Percentiles rank a stretch among this genome's conserved stretches.
These are phyloP conservation scores for Zosterops borbonicus DNA, from an alignment of 2,113 vertebrate species.

Conservation along the genomic window DNA sequence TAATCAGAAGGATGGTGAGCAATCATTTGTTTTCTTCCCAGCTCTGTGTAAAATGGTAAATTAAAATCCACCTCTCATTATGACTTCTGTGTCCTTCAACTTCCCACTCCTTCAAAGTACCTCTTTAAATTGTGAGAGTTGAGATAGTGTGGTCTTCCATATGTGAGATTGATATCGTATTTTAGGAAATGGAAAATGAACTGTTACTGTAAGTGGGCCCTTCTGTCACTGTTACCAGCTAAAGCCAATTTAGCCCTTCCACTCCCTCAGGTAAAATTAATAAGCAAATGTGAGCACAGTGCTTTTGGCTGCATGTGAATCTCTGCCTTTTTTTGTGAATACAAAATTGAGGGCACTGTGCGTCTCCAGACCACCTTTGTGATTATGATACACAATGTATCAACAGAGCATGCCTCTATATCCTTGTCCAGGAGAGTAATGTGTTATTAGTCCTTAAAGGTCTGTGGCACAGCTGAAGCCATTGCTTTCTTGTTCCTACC, in stretches of 20 bases:
- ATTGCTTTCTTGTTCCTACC: not conserved
- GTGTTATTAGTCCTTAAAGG: not conserved
- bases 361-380: not conserved
- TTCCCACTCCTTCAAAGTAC: not conserved
- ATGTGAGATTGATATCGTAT: not conserved
- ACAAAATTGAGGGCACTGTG: not conserved
- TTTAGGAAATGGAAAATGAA: not conserved
- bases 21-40: not conserved
- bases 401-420: not conserved
- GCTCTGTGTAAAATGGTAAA: not conserved
- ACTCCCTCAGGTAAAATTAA: not conserved
- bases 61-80: not conserved
- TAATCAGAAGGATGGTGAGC: not conserved
- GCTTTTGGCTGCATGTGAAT: not conserved
- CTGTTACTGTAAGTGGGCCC: not conserved
- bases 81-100: not conserved
- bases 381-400: not conserved
- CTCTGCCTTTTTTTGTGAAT: not conserved
- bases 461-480: not conserved
- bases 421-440: not conserved
- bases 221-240: not conserved
- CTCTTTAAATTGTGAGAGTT: not conserved
- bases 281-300: not conserved
- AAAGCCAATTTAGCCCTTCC: not conserved
- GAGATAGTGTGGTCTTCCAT: not conserved